phyloP scores from a whole-genome alignment of 2,113 vertebrate species.

The Hydrochoerus hydrochaeris region DNA sequence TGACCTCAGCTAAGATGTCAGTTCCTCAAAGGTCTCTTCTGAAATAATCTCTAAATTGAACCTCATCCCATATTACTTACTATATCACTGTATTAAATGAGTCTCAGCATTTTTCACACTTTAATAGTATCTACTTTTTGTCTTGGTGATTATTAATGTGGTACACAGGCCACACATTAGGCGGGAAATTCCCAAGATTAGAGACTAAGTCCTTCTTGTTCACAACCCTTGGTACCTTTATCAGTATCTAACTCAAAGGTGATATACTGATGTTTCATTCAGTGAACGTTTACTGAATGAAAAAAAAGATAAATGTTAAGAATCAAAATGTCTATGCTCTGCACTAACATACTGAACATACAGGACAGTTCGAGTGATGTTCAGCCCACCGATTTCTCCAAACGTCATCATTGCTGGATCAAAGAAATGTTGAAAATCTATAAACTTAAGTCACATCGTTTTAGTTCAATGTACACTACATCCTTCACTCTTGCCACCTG shows the following conservation, averaged over 20 bases:
- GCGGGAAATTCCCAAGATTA: not conserved
- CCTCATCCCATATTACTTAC: not conserved
- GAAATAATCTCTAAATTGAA: not conserved
- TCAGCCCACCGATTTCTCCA: not conserved
- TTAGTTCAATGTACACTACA: not conserved
- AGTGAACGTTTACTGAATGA: not conserved
- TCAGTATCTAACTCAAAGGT: not conserved
- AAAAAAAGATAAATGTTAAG: not conserved
- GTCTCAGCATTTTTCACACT: not conserved
- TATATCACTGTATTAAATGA: not conserved
- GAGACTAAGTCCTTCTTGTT: not conserved
- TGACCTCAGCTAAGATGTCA: not conserved
- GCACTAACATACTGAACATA: not conserved
- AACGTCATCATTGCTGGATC: not conserved
- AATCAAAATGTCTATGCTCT: not conserved
- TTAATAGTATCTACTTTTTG: not conserved
- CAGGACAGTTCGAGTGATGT: not conserved
- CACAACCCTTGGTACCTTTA: not conserved
- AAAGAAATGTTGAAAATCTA: not conserved
- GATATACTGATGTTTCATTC: not conserved
- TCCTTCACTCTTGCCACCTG: not conserved
- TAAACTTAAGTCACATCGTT: not conserved
- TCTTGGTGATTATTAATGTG: not conserved
- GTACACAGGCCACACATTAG: not conserved
- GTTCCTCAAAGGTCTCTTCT: not conserved